These are phyloP conservation scores for Rachycentron canadum DNA, from an alignment of 2,797 vertebrate species.

Conservation along the genomic window DNA sequence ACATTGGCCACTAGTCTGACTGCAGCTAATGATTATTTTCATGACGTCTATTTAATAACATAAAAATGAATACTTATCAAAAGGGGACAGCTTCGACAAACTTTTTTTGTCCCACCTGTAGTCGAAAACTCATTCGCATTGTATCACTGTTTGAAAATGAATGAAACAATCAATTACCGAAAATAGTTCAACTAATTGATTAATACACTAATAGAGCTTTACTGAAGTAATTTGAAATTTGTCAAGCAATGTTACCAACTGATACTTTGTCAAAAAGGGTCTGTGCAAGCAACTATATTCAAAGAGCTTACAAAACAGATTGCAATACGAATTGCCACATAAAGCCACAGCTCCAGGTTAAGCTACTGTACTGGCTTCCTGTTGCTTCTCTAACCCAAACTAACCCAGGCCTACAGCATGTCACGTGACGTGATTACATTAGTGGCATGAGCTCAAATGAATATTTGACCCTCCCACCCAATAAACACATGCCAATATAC, in stretches of 20 bases:
- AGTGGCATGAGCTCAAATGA: slow-evolving; percentile 11
- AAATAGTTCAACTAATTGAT: no score
- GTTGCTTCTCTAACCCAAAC: slow-evolving; percentile 11
- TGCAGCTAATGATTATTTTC: not conserved
- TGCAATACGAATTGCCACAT: not conserved
- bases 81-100: not conserved
- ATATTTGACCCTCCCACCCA: not conserved
- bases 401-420: not conserved
- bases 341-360: not conserved
- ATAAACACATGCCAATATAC: slow-evolving; percentile 7
- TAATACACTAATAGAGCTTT: not conserved
- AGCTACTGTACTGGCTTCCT: slow-evolving; percentile 13
- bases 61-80: no score
- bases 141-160: no score
- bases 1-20: not conserved
- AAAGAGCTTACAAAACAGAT: not conserved
- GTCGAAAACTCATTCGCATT: not conserved
- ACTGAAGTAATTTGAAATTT: not conserved
- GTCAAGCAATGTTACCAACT: not conserved
- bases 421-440: slow-evolving; percentile 49
- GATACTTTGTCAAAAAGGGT: not conserved
- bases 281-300: not conserved
- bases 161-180: no score
- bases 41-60: not conserved
- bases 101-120: not conserved